Conservation (phyloP, 1,140 invertebrate species). For the Phymastichus coffea region DNA sequence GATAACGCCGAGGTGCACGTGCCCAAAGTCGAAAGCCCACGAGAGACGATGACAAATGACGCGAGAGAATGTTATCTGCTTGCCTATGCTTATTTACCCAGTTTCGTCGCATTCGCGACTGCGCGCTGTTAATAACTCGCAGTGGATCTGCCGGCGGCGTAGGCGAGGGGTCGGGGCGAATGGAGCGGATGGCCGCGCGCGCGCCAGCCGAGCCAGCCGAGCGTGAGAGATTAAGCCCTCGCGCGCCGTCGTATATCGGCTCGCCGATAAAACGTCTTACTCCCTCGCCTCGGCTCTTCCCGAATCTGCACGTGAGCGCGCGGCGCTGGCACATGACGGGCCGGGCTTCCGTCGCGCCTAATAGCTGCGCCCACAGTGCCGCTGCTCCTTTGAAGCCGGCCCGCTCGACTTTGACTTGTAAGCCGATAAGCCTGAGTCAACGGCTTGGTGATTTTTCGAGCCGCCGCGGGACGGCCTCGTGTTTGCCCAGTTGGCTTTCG, state of each 20-base stretch:
- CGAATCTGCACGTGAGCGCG: constrained; percentile 5
- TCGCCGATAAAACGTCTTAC: constrained; percentile 55
- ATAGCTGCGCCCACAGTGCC: constrained; percentile 54
- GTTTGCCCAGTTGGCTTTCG: constrained; percentile 53
- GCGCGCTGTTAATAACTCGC: no score
- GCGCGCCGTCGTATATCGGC: constrained; percentile 48
- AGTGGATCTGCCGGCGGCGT: no score
- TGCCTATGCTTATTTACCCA: no score
- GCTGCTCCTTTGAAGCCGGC: constrained; percentile 45
- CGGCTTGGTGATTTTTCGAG: constrained; percentile 50
- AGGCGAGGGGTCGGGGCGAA: background rate
- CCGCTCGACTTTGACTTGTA: constrained; percentile 52
- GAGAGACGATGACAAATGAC: no score
- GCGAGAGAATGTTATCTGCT: no score
- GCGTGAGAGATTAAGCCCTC: constrained; percentile 58
- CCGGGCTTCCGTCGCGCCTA: no score
- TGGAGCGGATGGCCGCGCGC: background rate
- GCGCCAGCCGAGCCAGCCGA: constrained; percentile 49
- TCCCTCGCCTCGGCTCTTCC: constrained; percentile 39
- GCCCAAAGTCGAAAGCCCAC: no score
- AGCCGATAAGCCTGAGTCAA: constrained; percentile 56
- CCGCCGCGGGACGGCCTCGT: no score
- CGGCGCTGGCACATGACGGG: no score
- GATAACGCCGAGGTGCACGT: no score
- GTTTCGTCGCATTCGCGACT: no score